Evolutionary conservation across 2,113 vertebrate species (phyloP), one percentile per base, ranked within the genome.

Genomic region (Grus americana): DNA sequence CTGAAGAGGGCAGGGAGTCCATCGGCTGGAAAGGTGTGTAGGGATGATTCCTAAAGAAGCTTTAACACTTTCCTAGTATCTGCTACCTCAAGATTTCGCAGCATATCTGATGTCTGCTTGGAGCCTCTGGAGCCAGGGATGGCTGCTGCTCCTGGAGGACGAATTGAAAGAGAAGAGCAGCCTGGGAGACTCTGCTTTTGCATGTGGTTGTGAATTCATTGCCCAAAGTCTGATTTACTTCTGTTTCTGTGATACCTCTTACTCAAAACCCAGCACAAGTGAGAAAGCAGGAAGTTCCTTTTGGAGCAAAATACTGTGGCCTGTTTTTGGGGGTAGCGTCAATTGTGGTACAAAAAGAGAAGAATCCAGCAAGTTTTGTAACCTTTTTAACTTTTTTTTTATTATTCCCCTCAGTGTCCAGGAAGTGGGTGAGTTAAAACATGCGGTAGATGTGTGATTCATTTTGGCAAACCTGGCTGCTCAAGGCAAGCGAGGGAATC

Each of bases 341-440:
- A 63, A 7, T 6, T 79, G 11, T 18, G 57, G 66, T 63, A 42
- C 1, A 0, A 61, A 74, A 92, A 32, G 63, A 85, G 79, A 95
- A 78, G 68, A 83, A 58, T 73, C 42, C 0, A 0, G 17, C 2
- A 16, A 54, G 86, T 91, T 93, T 76, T 5, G 6, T 87, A 75
- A 90, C 47, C 30, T 71, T 75, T 71, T 55, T 10, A 44, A 67
- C 17, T 15, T n/a, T 4, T 26, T 23, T 23, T 29, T 61, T 54
- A 26, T 50, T 46, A 21, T 29, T 19, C 4, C 12, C 4, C 32
- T 36, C 36, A 26, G 55, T 49, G 78, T 86, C 79, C 85, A 94
- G 90, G 76, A 96, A 96, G 80, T 63, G 79, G 32, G 26, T 90
- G 75, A 88, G 72, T 92, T 93, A 76, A 92, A 82, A 40, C 80